Evolutionary conservation across 1,140 invertebrate genomes (phyloP).

Genomic region (Sipha flava): DNA sequence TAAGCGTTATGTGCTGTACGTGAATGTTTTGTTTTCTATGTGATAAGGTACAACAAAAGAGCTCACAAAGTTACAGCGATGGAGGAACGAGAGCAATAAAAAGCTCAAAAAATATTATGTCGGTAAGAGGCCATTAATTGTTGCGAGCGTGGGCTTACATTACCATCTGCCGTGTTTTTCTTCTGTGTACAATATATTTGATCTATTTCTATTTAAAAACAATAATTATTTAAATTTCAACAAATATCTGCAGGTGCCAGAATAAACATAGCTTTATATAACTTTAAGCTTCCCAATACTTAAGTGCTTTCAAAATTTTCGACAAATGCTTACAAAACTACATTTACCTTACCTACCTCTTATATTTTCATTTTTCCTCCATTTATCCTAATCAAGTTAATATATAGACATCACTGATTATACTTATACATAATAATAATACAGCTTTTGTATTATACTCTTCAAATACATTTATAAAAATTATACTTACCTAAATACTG

Average conservation of each 20-base stretch:
- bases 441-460: not conserved
- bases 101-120: constrained; percentile 32
- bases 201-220: not conserved
- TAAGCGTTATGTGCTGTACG: constrained; percentile 26
- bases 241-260: constrained; percentile 16
- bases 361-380: not conserved
- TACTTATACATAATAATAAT: not conserved
- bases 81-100: constrained; percentile 23
- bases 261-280: constrained; percentile 19
- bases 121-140: constrained; percentile 25
- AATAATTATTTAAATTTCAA: not conserved
- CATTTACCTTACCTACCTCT: not conserved
- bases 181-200: constrained; percentile 17
- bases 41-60: constrained; percentile 29
- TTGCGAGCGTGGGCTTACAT: constrained; percentile 27
- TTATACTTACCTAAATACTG: not conserved
- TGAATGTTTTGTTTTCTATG: constrained; percentile 30
- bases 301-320: constrained; percentile 7
- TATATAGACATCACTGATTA: not conserved
- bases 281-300: not conserved
- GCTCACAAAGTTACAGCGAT: constrained; percentile 26
- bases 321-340: not conserved
- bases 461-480: not conserved
- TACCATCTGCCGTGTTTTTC: constrained; percentile 15
- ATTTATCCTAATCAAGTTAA: not conserved